Base-by-base conservation (phyloP, 2,888 invertebrate genomes). In the Stramonita haemastoma region DNA sequence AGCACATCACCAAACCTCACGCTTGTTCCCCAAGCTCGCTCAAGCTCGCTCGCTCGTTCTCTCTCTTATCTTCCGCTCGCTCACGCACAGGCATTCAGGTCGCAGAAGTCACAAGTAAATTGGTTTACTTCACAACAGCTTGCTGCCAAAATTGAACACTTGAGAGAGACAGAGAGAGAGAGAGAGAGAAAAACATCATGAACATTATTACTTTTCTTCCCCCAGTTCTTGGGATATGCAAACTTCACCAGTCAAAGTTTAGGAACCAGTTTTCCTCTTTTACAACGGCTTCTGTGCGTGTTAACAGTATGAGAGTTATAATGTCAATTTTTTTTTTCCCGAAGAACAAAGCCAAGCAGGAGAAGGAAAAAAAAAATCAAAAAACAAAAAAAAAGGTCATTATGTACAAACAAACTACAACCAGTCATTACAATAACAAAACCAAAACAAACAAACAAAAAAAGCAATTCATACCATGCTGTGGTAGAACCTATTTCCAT, bases 71-170 rank as follows among this genome's bases (percentile, higher is more conserved):
- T 46, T 83, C 26, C 26, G 1, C 29, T 0, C 26, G 32, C 79
- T 36, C 15, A 32, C 79, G 5, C 81, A 46, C 66, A 46, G 36
- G 36, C 46, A 22, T 46, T 5, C 19, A 46, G 26, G 6, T 26
- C 5, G 36, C 22, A 46, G 22, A 17, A 81, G 36, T 81, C 81
- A 81, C 22, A 81, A 81, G 81, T 81, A 81, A 11, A 22, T 81
- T n/a, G 46, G 66, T 66, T 26, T 81, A 22, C 36, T 36, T 46
- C 86, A 57, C 86, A 34, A 60, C 60, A 60, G 86, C 86, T 86
- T 86, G 86, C 86, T 86, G 86, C 86, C 86, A 56, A 86, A 86
- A 86, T 57, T 86, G 86, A 86, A 86, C 86, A 86, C 86, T 86
- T 86, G 66, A 83, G n/a, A n/a, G n/a, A 81, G 46, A 81, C 26